Base-by-base conservation (phyloP, 2,113 vertebrate genomes). In the Channa maculata region DNA sequence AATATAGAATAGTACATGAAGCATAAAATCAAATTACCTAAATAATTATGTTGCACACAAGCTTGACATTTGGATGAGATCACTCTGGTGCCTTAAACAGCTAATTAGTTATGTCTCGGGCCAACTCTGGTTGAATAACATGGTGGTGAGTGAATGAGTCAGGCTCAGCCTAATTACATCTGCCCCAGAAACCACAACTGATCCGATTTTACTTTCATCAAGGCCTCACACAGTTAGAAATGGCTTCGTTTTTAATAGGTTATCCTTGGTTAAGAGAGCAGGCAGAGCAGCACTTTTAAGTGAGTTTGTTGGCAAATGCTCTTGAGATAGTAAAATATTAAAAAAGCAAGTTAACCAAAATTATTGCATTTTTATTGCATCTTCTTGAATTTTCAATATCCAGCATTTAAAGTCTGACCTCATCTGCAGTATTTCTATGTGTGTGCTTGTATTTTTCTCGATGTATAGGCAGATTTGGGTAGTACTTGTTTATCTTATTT, bases 371-470 rank as follows among this genome's bases (percentile, higher is more conserved):
- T 58, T 48, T 34, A 34, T 6, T 77, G 6, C 0, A 63, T 48
- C 34, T 51, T 33, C 39, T 46, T 52, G 38, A 52, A 36, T 36
- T 63, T 65, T 44, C 33, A 63, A 37, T 64, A 41, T 6, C 6
- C 67, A 24, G n/a, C 10, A 5, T 54, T 5, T 33, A 75, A 55
- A 37, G 62, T 79, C 78, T 60, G 34, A 8, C 33, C 51, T 60
- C 12, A 0, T 6, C 44, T 43, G 1, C 2, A 6, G 8, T 37
- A 5, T 50, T 38, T 49, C 3, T 44, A 24, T 45, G 41, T 45
- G 10, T 44, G 33, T 45, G 14, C 41, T 10, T 69, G n/a, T 50
- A 45, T 57, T 57, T 14, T 54, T 43, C 13, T 3, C 24, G 1
- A n/a, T 13, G 15, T 12, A 45, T 13, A 33, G 39, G 49, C 13